Percentiles rank a stretch among this genome's conserved stretches.
Conservation (phyloP, 2,888 invertebrate genomes). For the Mythimna albipuncta region DNA sequence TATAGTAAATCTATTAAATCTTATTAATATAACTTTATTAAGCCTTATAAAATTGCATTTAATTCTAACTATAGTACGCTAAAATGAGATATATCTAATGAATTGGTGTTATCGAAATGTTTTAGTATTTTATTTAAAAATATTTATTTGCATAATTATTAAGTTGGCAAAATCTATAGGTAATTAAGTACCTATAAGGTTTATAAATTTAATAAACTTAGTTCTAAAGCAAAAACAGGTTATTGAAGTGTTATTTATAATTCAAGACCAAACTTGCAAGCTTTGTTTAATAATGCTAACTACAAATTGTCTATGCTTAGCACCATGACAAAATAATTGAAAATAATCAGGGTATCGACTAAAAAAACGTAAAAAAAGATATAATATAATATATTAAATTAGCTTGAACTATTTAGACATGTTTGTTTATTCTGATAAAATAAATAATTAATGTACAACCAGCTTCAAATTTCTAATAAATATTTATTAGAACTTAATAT, state of each 20-base stretch:
- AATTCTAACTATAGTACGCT: constrained; percentile 48
- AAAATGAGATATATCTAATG: constrained; percentile 47
- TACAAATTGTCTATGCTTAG: constrained; percentile 75
- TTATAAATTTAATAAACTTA: constrained; percentile 22
- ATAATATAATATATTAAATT: not conserved
- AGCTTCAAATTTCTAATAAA: constrained; percentile 17
- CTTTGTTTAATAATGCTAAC: constrained; percentile 59
- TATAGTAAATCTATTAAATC: constrained; percentile 34
- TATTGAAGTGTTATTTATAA: constrained; percentile 20
- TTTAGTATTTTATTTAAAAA: constrained; percentile 27
- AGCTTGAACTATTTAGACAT: not conserved
- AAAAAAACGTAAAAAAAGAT: not conserved
- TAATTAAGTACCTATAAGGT: constrained; percentile 13
- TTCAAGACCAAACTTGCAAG: constrained; percentile 52
- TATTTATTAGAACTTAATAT: constrained; percentile 36
- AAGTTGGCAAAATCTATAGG: constrained; percentile 43
- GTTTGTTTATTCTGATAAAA: not conserved
- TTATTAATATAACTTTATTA: constrained; percentile 49
- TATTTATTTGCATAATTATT: constrained; percentile 41
- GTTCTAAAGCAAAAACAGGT: constrained; percentile 28
- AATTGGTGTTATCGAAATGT: constrained; percentile 53
- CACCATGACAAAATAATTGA: constrained; percentile 76
- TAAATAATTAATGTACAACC: constrained; percentile 3
- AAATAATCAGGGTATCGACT: constrained; percentile 5
- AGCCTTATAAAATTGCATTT: constrained; percentile 62